Evolutionary conservation across 2,113 vertebrate genomes (phyloP).

Genomic region (Telmatochromis sp.): DNA sequence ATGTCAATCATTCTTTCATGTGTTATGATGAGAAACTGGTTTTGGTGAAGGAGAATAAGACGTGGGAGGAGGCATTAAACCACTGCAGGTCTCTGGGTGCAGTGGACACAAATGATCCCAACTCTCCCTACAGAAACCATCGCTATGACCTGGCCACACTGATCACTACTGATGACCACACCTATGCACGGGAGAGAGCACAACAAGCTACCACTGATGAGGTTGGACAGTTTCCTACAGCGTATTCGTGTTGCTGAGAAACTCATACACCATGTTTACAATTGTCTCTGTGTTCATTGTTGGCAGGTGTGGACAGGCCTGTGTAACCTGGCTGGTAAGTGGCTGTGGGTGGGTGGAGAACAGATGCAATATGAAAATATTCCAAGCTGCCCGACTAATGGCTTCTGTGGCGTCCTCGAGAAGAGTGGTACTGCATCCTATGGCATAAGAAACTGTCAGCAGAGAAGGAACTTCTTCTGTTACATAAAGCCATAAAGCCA

Average conservation of each 20-base stretch:
- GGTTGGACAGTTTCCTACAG: neutral
- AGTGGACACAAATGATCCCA: neutral
- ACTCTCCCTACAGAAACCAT: neutral
- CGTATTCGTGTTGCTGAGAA: rapidly evolving
- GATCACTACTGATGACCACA: neutral
- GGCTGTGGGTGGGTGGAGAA: neutral
- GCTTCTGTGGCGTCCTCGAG: neutral
- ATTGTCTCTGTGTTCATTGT: neutral
- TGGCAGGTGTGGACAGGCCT: constrained; percentile 8
- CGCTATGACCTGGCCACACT: neutral
- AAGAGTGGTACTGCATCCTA: neutral
- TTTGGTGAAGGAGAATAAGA: neutral
- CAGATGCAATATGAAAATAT: neutral
- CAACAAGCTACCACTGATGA: neutral
- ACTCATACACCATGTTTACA: neutral
- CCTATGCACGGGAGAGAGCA: neutral
- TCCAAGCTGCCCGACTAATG: neutral
- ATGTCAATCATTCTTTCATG: too few relatives aligned
- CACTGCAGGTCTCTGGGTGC: neutral
- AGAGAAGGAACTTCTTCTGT: neutral
- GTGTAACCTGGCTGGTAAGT: neutral
- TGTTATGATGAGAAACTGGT: neutral
- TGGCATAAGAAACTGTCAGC: neutral
- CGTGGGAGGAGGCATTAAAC: neutral
- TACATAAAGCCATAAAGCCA: neutral